Conservation (phyloP, 2,888 invertebrate genomes). For the Entomobrya multifasciata region DNA sequence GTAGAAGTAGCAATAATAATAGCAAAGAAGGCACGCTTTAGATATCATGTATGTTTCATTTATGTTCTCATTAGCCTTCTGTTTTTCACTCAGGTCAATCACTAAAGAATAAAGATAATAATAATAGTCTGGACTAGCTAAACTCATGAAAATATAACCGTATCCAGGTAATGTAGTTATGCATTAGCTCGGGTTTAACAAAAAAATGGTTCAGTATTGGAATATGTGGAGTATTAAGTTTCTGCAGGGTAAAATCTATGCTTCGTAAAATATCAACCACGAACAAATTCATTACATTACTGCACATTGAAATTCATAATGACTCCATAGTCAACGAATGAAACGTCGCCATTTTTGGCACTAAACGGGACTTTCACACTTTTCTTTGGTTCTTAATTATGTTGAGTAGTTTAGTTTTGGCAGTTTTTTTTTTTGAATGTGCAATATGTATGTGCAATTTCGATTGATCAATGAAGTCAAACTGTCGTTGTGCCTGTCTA, state of each 20-base stretch:
- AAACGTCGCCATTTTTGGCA: not conserved
- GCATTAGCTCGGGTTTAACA: too few species aligned
- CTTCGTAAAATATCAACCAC: too few species aligned
- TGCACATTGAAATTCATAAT: too few species aligned
- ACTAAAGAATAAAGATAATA: not conserved
- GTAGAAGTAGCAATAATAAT: not conserved
- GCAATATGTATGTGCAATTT: not conserved
- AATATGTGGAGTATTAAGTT: too few species aligned
- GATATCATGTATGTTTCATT: not conserved
- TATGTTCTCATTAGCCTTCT: constrained; percentile 28
- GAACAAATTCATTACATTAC: too few species aligned
- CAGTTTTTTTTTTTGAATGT: not conserved
- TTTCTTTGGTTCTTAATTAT: constrained; percentile 6
- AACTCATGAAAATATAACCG: too few species aligned
- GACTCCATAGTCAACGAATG: too few species aligned
- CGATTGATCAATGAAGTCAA: constrained; percentile 56
- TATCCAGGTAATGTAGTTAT: too few species aligned
- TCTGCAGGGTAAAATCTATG: too few species aligned
- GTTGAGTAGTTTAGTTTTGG: constrained; percentile 3
- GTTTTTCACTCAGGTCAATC: constrained; percentile 22
- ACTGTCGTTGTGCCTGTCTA: constrained; percentile 26
- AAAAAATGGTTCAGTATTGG: too few species aligned
- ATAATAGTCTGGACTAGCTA: too few species aligned
- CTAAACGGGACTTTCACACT: constrained; percentile 24
- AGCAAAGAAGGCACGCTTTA: not conserved